Base-by-base conservation (phyloP, 1,140 invertebrate species). In the Drosophila micromelanica region DNA sequence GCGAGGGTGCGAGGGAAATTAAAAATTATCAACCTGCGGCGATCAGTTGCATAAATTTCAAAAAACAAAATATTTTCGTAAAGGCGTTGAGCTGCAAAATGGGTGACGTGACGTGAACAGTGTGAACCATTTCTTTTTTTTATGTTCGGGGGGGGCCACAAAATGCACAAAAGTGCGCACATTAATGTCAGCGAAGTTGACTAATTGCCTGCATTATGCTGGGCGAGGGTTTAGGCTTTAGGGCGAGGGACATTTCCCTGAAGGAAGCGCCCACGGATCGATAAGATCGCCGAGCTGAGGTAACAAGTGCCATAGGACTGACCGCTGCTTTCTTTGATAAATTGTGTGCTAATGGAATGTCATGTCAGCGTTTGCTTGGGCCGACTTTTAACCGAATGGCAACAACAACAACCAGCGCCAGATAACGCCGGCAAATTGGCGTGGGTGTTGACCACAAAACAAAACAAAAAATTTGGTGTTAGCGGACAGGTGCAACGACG, bases 341-440 rank as follows among this genome's bases (percentile, higher is more conserved):
- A 90, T 90, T 77, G 89, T 90, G 87, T 90, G 87, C 87, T 90
- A 90, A 90, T 90, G 87, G 87, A 90, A 90, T 90, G 87, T 87
- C 87, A 90, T 90, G 89, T 87, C 73, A 80, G 73, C 77, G 81
- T 80, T 79, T 81, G 79, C 78, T 75, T 78, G 61, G 63, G 76
- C 59, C 80, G 68, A 86, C 81, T 85, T 70, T 56, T 70, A 86
- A 54, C 79, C 70, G 37, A 37, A 63, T 40, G 15, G 27, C 45
- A 35, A 55, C 17, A 56, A 55, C 35, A 55, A 54, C 17, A 17
- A 17, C 1, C 17, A 17, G 17, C 60, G 70, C 23, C 54, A 54
- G 35, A 85, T 70, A 73, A 80, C 67, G 80, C 80, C 80, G 45
- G 68, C 69, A 85, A 85, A 87, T 86, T 85, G 82, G 82, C 78